Evolutionary conservation across 2,113 vertebrate species (phyloP).

Genomic region (Geococcyx californianus): DNA sequence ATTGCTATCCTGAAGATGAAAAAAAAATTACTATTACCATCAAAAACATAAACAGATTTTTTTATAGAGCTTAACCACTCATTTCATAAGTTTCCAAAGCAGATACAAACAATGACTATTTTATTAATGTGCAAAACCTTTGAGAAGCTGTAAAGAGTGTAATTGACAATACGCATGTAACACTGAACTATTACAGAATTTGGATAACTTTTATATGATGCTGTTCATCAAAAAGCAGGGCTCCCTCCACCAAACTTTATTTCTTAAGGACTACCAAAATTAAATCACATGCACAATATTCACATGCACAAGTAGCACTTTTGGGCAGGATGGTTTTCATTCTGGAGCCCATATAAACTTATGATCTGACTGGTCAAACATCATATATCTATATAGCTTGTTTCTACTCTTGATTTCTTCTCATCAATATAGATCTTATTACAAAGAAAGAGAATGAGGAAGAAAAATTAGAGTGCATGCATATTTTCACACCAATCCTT

Average conservation of each 20-base stretch:
- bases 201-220: not conserved
- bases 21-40: not conserved
- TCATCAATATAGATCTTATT: not conserved
- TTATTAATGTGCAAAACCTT: not conserved
- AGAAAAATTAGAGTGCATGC: not conserved
- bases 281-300: not conserved
- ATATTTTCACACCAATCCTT: not conserved
- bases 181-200: not conserved
- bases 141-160: not conserved
- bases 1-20: not conserved
- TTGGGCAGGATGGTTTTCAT: not conserved
- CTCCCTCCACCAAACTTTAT: not conserved
- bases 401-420: not conserved
- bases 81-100: not conserved
- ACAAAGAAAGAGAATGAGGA: not conserved
- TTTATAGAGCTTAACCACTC: not conserved
- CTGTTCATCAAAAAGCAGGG: not conserved
- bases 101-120: not conserved
- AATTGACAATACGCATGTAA: not conserved
- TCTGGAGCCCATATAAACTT: not conserved
- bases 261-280: not conserved
- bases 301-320: not conserved
- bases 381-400: not conserved
- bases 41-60: not conserved
- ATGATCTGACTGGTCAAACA: not conserved